Base-by-base conservation (phyloP, 2,113 vertebrate species). In the Ailurus styani region DNA sequence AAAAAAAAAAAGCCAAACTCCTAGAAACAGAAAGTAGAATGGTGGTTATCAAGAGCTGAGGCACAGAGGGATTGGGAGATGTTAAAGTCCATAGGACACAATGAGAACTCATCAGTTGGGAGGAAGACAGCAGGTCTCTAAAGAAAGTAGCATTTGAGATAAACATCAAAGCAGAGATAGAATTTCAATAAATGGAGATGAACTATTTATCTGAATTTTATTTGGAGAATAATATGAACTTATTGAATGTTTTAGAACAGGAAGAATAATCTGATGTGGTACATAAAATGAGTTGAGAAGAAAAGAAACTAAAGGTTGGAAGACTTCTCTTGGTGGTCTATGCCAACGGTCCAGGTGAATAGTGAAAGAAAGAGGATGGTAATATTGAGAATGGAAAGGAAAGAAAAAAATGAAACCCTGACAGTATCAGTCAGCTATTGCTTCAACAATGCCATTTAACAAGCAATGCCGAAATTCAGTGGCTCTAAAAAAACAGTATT, bases 151-250 rank as follows among this genome's bases (percentile, higher is more conserved):
- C 37, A 27, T 70, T 92, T 94, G 57, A 86, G 55, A 87, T 34
- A 23, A 17, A 85, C 11, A 29, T 64, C n/a, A n/a, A 97, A 73
- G 31, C 12, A 42, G 83, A 2, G 3, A 92, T 0, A 88, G 17
- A 52, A 93, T 96, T 95, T 90, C 50, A 90, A n/a, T 82, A 92
- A 95, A 57, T 64, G 17, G 34, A 73, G 21, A 86, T 8, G 79
- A 25, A 91, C 66, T 70, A 29, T 40, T 89, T 89, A 66, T 42
- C 20, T 75, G 47, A 25, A 90, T 23, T 90, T 66, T 73, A 90
- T 90, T 89, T 86, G 75, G 52, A 68, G 62, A 86, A 52, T 85
- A 72, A 92, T 50, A 25, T 50, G 21, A 91, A 95, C 84, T 12
- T 57, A 81, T 6, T 34, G 29, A 81, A 86, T 7, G 8, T 68